Evolutionary conservation across 2,888 invertebrate species (phyloP).

Genomic region (Limnephilus auricula): DNA sequence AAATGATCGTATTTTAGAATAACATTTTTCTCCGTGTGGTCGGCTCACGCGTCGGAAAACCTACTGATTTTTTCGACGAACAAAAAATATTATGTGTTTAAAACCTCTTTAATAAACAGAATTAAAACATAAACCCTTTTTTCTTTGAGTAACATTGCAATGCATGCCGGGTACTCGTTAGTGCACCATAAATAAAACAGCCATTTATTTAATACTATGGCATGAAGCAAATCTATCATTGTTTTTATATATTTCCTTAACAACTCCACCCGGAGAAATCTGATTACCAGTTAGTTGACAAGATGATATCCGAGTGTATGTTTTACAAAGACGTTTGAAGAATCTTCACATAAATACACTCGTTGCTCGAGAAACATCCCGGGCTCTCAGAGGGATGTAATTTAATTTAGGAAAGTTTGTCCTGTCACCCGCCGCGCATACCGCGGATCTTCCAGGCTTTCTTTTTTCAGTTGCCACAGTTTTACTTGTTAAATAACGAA

Average conservation of each 20-base stretch:
- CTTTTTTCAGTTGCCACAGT: conserved; percentile 25
- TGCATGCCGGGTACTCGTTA: too few species aligned
- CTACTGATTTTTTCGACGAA: too few species aligned
- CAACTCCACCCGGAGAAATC: conserved; percentile 29
- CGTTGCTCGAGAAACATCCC: conserved; percentile 3
- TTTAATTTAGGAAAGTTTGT: conserved; percentile 38
- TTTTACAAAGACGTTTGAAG: conserved; percentile 14
- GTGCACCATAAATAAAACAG: not conserved
- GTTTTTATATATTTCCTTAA: conserved; percentile 36
- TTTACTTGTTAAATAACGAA: conserved; percentile 49
- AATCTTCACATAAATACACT: not conserved
- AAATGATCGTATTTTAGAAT: too few species aligned
- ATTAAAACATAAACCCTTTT: too few species aligned
- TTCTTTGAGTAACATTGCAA: too few species aligned
- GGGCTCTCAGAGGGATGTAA: not conserved
- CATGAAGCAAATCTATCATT: conserved; percentile 25
- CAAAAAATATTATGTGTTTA: too few species aligned
- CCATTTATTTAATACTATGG: not conserved
- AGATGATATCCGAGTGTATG: conserved; percentile 35
- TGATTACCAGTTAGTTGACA: conserved; percentile 17
- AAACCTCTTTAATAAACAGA: too few species aligned
- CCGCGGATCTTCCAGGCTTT: not conserved
- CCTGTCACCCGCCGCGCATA: conserved; percentile 37
- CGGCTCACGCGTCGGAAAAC: too few species aligned
- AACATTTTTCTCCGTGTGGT: too few species aligned